Conservation (phyloP, 2,888 invertebrate genomes). For the Tipula unca region DNA sequence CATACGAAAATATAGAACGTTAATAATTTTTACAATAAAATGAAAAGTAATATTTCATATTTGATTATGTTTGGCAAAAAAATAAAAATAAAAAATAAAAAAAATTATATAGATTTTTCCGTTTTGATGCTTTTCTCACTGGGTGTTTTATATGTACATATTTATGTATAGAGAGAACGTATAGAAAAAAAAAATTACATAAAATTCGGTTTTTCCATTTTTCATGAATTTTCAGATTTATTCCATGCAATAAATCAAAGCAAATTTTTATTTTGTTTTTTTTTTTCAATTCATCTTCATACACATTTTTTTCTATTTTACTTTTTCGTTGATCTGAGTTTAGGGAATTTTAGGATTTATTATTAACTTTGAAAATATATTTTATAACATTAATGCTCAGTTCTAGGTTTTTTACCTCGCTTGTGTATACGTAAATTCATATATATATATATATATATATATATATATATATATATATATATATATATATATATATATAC, state of each 20-base stretch:
- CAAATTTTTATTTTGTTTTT: neutral
- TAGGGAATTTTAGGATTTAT: neutral
- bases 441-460: no score
- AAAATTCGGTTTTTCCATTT: neutral
- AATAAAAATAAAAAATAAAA: no score
- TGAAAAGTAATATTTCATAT: neutral
- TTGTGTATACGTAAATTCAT: neutral
- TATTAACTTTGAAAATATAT: constrained; percentile 14
- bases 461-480: no score
- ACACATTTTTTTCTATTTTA: neutral
- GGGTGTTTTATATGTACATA: neutral
- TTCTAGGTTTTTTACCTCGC: neutral
- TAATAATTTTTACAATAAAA: constrained; percentile 14
- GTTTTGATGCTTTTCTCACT: neutral
- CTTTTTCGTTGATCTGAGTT: neutral
- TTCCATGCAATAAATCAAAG: constrained; percentile 14
- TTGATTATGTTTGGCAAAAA: constrained; percentile 2
- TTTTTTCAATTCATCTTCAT: neutral
- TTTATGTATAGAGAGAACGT: neutral
- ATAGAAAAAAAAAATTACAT: neutral
- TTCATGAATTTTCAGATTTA: neutral
- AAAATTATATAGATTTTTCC: neutral
- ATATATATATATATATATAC: no score
- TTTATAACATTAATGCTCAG: neutral
- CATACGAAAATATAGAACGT: neutral